These are phyloP conservation scores for Drosophila parthenogenetica DNA, from an alignment of 2,888 invertebrate species.

Conservation along the genomic window DNA sequence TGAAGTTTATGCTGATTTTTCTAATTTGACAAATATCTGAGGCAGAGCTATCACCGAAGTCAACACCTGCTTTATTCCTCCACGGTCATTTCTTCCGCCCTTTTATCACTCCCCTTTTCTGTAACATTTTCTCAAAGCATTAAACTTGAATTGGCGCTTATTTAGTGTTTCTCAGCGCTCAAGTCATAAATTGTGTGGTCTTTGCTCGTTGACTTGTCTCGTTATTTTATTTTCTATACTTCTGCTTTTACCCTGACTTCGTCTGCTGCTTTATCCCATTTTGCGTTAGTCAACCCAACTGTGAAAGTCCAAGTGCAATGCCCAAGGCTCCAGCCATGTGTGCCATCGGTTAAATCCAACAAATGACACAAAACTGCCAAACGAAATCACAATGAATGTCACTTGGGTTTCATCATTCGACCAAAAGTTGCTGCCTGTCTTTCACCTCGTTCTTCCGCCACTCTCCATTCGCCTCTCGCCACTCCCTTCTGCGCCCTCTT, in stretches of 20 bases:
- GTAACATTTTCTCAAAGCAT: conserved; percentile 22
- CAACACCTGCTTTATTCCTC: neutral
- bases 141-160: conserved; percentile 60
- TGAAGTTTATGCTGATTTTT: conserved; percentile 23
- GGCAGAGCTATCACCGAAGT: neutral
- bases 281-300: conserved; percentile 34
- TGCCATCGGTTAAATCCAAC: conserved; percentile 72
- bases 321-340: conserved; percentile 31
- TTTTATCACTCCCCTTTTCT: neutral
- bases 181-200: conserved; percentile 77
- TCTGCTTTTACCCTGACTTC: neutral
- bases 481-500: conserved; percentile 4
- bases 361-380: conserved; percentile 82
- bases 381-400: conserved; percentile 81
- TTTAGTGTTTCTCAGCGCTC: conserved; percentile 69
- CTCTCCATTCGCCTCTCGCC: conserved; percentile 9
- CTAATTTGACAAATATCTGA: conserved; percentile 30
- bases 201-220: conserved; percentile 42
- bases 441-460: conserved; percentile 12
- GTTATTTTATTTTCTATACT: conserved; percentile 20
- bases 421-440: conserved; percentile 53
- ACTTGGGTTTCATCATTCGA: conserved; percentile 75
- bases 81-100: neutral
- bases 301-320: conserved; percentile 37
- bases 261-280: neutral